Base-by-base conservation (phyloP, 1,140 invertebrate species). In the Drosophila saltans region DNA sequence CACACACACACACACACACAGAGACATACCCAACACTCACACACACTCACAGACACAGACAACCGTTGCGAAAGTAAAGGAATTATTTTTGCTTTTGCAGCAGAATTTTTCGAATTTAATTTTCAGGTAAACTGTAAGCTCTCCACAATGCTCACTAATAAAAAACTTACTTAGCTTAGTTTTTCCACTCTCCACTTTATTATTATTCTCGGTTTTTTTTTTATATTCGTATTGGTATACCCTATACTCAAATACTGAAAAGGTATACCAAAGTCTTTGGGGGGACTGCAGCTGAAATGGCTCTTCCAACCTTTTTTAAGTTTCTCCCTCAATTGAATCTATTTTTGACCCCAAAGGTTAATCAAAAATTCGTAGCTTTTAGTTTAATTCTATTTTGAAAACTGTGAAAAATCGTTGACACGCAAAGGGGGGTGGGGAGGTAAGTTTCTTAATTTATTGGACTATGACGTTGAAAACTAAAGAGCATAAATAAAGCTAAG, bases 71-170 rank as follows among this genome's bases (percentile, higher is more conserved):
- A 26, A 26, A 52, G 45, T 52, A 78, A 79, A 79, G 73, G 65
- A 79, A 76, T 79, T 76, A 79, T 78, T 75, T 75, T 72, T 72
- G 72, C 67, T 75, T 75, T 78, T 74, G 71, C 70, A 70, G 79
- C 82, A 81, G 66, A 75, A 75, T 83, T 73, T 52, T 75, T 80
- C 67, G 69, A 88, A 83, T 88, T 88, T 78, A 88, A 88, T 88
- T 88, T 88, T 72, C 73, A 83, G 70, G 67, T 72, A 83, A 88
- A 88, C 72, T 80, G 69, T 67, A n/a, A 55, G 69, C 41, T 60
- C 48, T 55, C 43, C 62, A 24, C 30, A n/a, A 9, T 39, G n/a
- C 10, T 60, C 67, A 56, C 60, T 67, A 60, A 61, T 77, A 64
- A 75, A 41, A 65, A 70, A 67, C 56, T 61, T 77, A 61, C 69